Base-by-base conservation (phyloP, 2,113 vertebrate species). In the Cephalopholis sonnerati region DNA sequence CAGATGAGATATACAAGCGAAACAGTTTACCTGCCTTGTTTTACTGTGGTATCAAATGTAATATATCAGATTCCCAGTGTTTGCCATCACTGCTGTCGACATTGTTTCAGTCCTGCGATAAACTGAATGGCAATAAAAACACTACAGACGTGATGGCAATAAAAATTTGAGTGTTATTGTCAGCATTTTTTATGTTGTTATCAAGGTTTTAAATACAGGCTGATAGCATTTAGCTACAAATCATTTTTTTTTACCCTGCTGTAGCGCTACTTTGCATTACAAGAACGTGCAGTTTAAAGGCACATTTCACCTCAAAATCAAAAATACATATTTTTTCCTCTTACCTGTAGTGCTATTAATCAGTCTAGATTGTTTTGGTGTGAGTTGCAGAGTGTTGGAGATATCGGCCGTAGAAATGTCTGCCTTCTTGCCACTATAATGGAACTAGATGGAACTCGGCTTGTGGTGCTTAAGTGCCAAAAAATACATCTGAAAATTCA, bases 31-130 rank as follows among this genome's bases (percentile, higher is more conserved):
- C 53, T 12, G 10, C 12, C 36, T 51, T 74, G 69, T 64, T 74
- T 87, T 24, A 63, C 61, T 58, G 54, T 25, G 3, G 55, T 55
- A 24, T 81, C 25, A 44, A n/a, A 44, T 77, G 27, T 68, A n/a
- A 59, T 66, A n/a, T 70, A 77, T 81, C 68, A 74, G 25, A 57
- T 53, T 22, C 50, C 68, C 5, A 20, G 11, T 76, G 51, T 77
- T 59, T 81, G 54, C 46, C 20, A 48, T 29, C 22, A 27, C 46
- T 36, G 32, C 36, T 11, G 25, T 57, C 15, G 3, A 5, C 11
- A n/a, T 13, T 67, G 70, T 66, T 79, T 55, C 25, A 25, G n/a
- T 32, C 29, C 22, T 58, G 32, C 24, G 25, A 66, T 61, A 61
- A 46, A 65, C 10, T 11, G 32, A 59, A 51, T n/a, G 20, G 18